Base-by-base conservation (phyloP, 1,140 invertebrate species). In the Drosophila funebris region DNA sequence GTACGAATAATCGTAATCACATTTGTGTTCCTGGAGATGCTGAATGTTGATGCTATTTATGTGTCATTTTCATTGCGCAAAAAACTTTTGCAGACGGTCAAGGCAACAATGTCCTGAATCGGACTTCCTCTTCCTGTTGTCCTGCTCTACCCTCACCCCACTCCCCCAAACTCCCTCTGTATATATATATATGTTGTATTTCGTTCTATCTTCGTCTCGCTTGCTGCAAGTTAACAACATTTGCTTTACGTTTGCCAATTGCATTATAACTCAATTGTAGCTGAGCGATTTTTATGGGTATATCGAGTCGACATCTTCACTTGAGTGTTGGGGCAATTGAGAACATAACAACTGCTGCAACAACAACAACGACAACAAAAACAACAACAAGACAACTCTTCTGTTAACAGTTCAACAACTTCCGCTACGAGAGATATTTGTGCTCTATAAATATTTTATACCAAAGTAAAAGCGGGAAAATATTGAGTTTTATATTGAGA, bases 211-310 rank as follows among this genome's bases (percentile, higher is more conserved):
- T 52, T 33, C 44, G 14, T 44, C 16, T 43, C 71, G 18, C 46
- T 61, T 43, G 11, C 37, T 73, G 69, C 62, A 69, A 81, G 82
- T 69, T 85, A 88, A 88, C 83, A 88, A 79, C 69, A 88, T 88
- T 88, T 88, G 73, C 83, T 79, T 89, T 85, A 88, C 83, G 75
- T 88, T 88, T 88, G 83, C 79, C 84, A 88, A 88, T 88, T 88
- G 83, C 78, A 88, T 88, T 88, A 88, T 88, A 87, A 88, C 83
- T 88, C 83, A 88, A 88, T 88, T 88, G 83, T 71, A 78, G 78
- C 48, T 76, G 82, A 83, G 64, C 76, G 83, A 83, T 87, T 87
- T 76, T 81, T 67, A 78, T 80, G 70, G 70, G 61, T 64, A 64
- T 77, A 73, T 77, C 64, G 78, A 63, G 27, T 52, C 16, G 36